phyloP scores from a whole-genome alignment of 2,113 vertebrate genomes.

The Solenodon paradoxus region DNA sequence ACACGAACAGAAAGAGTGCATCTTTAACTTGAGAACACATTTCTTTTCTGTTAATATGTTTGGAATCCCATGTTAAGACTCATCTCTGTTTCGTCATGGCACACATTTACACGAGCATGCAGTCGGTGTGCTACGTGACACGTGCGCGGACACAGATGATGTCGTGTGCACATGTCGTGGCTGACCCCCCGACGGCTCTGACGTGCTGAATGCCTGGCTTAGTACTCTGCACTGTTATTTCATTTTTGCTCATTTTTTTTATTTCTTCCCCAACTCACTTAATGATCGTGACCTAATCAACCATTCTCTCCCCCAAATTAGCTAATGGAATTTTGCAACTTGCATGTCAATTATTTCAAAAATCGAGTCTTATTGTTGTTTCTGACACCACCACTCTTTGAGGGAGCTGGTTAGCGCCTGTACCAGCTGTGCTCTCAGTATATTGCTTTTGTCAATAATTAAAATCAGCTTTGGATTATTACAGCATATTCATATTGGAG shows the following conservation, averaged over 20 bases:
- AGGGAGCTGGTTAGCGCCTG: neutral
- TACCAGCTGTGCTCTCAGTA: neutral
- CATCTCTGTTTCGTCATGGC: neutral
- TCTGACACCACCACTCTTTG: neutral
- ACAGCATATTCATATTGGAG: neutral
- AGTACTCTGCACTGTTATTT: neutral
- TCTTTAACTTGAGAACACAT: slow-evolving; percentile 66
- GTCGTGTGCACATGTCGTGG: neutral
- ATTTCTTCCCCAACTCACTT: neutral
- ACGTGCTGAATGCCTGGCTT: neutral
- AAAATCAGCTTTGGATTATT: neutral
- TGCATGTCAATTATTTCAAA: slow-evolving; percentile 58
- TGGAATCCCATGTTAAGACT: neutral
- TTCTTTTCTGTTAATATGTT: neutral
- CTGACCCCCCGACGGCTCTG: neutral
- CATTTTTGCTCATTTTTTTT: neutral
- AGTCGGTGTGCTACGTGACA: neutral
- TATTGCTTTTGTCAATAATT: neutral
- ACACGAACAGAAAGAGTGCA: slow-evolving; percentile 58
- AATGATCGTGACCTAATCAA: neutral
- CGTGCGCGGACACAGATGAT: rapidly evolving
- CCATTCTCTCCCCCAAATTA: neutral
- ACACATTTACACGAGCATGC: neutral
- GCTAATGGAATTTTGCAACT: neutral
- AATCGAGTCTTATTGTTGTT: neutral